A percentile compares a stretch with the other conserved stretches of the same genome.
phyloP scores from a whole-genome alignment of 1,140 invertebrate species.

The Scaptomyza hsui region DNA sequence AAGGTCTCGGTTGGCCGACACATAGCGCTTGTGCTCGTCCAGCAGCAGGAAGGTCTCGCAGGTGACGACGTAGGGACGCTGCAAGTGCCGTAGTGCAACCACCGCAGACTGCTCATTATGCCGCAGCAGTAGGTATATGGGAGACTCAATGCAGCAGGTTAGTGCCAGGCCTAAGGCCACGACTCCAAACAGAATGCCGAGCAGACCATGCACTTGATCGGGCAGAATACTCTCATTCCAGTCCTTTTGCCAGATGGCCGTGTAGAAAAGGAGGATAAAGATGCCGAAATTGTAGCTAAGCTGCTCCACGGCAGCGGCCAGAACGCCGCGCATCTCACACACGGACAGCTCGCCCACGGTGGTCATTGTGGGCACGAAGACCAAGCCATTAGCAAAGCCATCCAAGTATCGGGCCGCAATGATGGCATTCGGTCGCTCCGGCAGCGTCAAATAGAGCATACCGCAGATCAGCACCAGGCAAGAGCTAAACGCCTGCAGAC shows the following conservation, averaged over 20 bases:
- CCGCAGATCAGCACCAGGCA: conserved; percentile 64
- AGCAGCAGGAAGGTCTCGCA: conserved; percentile 68
- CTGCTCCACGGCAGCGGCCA: conserved; percentile 56
- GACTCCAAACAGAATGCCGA: conserved; percentile 57
- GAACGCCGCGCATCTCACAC: conserved; percentile 47
- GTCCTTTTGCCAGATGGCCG: conserved; percentile 43
- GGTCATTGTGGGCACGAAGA: conserved; percentile 67
- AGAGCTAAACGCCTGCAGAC: conserved; percentile 51
- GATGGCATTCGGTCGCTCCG: conserved; percentile 37
- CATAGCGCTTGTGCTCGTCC: conserved; percentile 74
- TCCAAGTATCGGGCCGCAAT: conserved; percentile 70
- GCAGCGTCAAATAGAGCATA: conserved; percentile 57
- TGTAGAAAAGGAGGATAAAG: conserved; percentile 62
- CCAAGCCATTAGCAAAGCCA: conserved; percentile 70
- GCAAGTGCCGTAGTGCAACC: conserved; percentile 59
- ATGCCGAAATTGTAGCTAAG: conserved; percentile 65
- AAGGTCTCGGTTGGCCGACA: conserved; percentile 50
- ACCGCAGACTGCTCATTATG: conserved; percentile 61
- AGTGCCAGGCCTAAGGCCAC: conserved; percentile 45
- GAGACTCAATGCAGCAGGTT: conserved; percentile 65
- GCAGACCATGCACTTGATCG: conserved; percentile 63
- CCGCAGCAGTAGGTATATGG: conserved; percentile 57
- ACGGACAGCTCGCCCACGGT: conserved; percentile 65
- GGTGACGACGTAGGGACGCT: conserved; percentile 68
- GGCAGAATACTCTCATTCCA: conserved; percentile 52